Evolutionary conservation across 2,113 vertebrate genomes (phyloP), one percentile per base, ranked within the genome.

Genomic region (Garra rufa): DNA sequence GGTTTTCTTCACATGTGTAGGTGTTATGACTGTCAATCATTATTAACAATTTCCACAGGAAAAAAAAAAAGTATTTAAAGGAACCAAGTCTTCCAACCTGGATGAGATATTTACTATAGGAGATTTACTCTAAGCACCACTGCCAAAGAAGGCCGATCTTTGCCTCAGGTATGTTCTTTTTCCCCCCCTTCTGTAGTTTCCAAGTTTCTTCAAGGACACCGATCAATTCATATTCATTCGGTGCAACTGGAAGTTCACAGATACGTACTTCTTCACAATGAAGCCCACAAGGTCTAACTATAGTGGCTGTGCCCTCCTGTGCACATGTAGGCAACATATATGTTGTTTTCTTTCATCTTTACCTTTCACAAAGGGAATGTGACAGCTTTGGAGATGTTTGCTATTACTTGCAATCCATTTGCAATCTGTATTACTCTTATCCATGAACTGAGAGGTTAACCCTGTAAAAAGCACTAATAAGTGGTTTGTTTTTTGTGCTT

Each of bases 1-100:
- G 88, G 91, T 94, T 92, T 93, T 92, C 81, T 84, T 89, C 79
- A 90, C 92, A 92, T 89, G 89, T 91, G 89, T 93, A 85, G 92
- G 87, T 90, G 91, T 94, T 93, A 86, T 88, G 88, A 77, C 91
- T 94, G 94, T 90, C 94, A 95, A 93, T 95, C 94, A 95, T 92
- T 90, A 87, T 91, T 93, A 90, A 89, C 86, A 65, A 89, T 90
- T 93, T 93, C 90, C 69, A 3, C 6, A 26, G 43, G 50, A 10
- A 14, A 43, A 41, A 14, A 43, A 41, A 43, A 65, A 48, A 11
- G 11, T 17, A 24, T 26, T 50, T 52, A 48, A 85, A 57, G 30
- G 26, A 55, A 26, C 11, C 24, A 44, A 75, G 81, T n/a, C 67
- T 57, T 21, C 14, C 46, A 70, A 61, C 30, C 30, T n/a, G 14